Conservation (phyloP, 2,888 invertebrate species). For the Xestobium rufovillosum region DNA sequence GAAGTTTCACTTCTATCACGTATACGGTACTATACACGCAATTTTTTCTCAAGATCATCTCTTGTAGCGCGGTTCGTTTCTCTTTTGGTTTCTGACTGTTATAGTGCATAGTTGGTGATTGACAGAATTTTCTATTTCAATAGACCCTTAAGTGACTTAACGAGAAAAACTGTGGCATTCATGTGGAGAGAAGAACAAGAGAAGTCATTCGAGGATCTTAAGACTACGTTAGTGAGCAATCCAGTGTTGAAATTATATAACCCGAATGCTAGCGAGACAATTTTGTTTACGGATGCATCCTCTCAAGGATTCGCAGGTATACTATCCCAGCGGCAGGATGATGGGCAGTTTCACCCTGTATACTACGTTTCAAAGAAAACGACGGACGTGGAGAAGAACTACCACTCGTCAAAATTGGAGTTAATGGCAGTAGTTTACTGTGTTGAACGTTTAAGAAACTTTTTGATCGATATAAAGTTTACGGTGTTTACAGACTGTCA, state of each 20-base stretch:
- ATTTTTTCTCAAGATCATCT: no score
- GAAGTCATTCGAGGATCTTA: no score
- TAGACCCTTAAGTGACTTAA: constrained; percentile 1
- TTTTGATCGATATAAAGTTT: constrained; percentile 22
- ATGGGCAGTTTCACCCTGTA: not conserved
- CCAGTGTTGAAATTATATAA: constrained; percentile 1
- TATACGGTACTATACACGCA: no score
- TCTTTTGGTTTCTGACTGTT: no score
- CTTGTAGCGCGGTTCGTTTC: no score
- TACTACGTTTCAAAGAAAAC: constrained; percentile 1
- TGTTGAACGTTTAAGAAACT: constrained; percentile 11
- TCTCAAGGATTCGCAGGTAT: not conserved
- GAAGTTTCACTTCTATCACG: no score
- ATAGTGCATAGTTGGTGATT: no score
- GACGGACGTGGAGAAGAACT: constrained; percentile 2
- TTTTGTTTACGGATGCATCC: not conserved
- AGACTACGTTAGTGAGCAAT: not conserved
- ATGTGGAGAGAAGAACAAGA: not conserved
- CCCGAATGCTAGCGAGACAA: not conserved
- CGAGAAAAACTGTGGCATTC: not conserved
- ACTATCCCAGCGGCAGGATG: not conserved
- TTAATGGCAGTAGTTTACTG: not conserved
- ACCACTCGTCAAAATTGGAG: constrained; percentile 3
- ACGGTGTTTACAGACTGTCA: constrained; percentile 16
- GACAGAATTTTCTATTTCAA: no score